Evolutionary conservation across 30 jellyfish, hydroid and myxozoan genomes (phyloP).

Genomic region (Aurelia coerulea): DNA sequence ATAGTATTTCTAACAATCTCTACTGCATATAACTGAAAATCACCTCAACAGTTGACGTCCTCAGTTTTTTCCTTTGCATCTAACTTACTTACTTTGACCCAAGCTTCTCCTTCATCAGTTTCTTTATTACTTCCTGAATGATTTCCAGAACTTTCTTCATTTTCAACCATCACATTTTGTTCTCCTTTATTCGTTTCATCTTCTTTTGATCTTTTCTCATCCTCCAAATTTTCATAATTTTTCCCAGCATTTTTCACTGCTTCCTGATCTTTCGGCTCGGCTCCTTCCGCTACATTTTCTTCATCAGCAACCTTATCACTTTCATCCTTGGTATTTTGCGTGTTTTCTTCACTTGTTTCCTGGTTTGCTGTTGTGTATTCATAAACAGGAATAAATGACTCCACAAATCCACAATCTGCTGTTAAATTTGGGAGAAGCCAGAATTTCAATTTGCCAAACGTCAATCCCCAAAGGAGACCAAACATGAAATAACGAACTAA

Average conservation of each 20-base stretch:
- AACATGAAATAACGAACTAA: constrained; percentile 86
- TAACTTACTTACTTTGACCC: constrained; percentile 89
- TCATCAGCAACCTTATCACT: constrained; percentile 12
- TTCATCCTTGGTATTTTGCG: constrained; percentile 1
- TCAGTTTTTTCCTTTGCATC: constrained; percentile 51
- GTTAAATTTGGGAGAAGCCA: constrained; percentile 97
- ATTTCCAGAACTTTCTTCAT: constrained; percentile 21
- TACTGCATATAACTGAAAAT: not conserved
- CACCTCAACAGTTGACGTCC: constrained; percentile 17
- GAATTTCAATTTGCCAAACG: constrained; percentile 87
- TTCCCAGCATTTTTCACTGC: constrained; percentile 9
- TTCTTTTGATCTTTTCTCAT: not conserved
- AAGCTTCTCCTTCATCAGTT: constrained; percentile 73
- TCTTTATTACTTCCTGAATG: constrained; percentile 81
- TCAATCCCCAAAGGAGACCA: constrained; percentile 68
- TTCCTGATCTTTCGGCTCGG: not conserved
- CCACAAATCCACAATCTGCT: constrained; percentile 95
- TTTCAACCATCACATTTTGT: constrained; percentile 13
- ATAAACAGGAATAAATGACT: constrained; percentile 92
- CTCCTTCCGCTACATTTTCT: not conserved
- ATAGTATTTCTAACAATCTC: too few relatives aligned
- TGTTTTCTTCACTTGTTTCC: constrained; percentile 27
- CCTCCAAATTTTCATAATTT: constrained; percentile 34
- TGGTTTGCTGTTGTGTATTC: constrained; percentile 45
- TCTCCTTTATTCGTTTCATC: not conserved